phyloP scores from a whole-genome alignment of 2,888 invertebrate species.

The Drosophila peninsularis region DNA sequence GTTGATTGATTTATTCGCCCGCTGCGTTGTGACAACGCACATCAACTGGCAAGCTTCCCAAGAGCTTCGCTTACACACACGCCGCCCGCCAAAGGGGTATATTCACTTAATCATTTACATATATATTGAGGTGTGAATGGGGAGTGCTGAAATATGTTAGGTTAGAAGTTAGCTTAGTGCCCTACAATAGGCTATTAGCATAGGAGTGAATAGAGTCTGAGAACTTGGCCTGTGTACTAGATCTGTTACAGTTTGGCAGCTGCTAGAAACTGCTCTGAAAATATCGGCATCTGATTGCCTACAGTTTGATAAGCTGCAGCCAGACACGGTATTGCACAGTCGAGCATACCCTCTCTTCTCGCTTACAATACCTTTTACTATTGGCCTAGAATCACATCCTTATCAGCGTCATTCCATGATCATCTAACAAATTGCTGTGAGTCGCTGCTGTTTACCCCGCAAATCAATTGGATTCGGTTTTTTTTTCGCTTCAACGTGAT shows the following conservation, averaged over 20 bases:
- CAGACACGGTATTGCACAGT: background rate
- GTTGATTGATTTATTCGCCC: conserved; percentile 39
- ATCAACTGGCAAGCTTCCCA: conserved; percentile 13
- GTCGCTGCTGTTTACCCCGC: conserved; percentile 32
- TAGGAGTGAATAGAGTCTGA: background rate
- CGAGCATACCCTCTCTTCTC: background rate
- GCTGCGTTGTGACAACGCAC: conserved; percentile 7
- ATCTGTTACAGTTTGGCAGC: too few relatives aligned
- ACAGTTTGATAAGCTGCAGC: too few relatives aligned
- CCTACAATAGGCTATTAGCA: background rate
- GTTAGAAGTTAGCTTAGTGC: conserved; percentile 2
- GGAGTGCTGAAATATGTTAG: background rate
- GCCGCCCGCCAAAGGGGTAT: background rate
- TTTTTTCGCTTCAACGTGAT: conserved; percentile 15
- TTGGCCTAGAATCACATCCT: conserved; percentile 23
- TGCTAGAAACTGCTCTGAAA: too few relatives aligned
- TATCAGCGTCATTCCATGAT: conserved; percentile 50
- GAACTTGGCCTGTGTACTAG: too few relatives aligned
- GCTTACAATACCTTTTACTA: background rate
- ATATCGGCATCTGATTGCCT: too few relatives aligned
- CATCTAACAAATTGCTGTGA: conserved; percentile 41
- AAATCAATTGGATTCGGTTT: conserved; percentile 6
- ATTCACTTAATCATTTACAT: conserved; percentile 3
- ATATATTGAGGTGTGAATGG: background rate
- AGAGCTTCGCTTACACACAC: conserved; percentile 1